Evolutionary conservation across 92 coral and sea anemone species (phyloP).

Genomic region (Blastomussa wellsi): DNA sequence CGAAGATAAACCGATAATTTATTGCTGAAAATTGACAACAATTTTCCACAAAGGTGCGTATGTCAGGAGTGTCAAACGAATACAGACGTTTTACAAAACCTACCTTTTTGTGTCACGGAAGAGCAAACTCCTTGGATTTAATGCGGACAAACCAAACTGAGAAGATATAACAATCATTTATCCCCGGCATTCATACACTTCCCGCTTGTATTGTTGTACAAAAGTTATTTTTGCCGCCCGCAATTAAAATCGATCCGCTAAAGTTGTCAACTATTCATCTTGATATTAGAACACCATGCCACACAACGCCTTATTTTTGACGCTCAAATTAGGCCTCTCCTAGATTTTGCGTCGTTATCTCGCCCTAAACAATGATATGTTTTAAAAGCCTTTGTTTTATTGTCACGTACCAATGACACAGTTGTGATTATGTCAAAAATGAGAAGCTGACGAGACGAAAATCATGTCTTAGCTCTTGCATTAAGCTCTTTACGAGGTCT

Average conservation of each 20-base stretch:
- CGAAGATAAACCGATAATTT: constrained; percentile 32
- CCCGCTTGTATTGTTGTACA: neutral
- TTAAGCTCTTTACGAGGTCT: neutral
- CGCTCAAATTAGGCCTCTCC: constrained; percentile 3
- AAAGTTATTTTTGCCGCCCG: neutral
- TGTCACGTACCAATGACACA: constrained; percentile 20
- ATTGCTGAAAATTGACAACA: constrained; percentile 20
- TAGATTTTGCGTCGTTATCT: neutral
- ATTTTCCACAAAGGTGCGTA: neutral
- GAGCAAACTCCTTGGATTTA: neutral
- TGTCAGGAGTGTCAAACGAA: neutral
- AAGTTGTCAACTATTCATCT: constrained; percentile 13
- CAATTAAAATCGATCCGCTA: neutral
- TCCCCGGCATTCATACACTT: neutral
- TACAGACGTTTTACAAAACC: neutral
- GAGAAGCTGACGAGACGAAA: neutral
- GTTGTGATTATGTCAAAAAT: constrained; percentile 3
- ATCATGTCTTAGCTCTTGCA: neutral
- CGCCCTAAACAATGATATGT: neutral
- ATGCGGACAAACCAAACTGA: neutral
- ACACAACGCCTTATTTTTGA: neutral
- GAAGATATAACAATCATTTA: neutral
- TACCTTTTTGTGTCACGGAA: neutral
- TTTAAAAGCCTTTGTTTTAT: neutral
- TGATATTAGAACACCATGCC: neutral